These are phyloP conservation scores for Aptenodytes patagonicus DNA, from an alignment of 2,113 vertebrate species.

Conservation along the genomic window DNA sequence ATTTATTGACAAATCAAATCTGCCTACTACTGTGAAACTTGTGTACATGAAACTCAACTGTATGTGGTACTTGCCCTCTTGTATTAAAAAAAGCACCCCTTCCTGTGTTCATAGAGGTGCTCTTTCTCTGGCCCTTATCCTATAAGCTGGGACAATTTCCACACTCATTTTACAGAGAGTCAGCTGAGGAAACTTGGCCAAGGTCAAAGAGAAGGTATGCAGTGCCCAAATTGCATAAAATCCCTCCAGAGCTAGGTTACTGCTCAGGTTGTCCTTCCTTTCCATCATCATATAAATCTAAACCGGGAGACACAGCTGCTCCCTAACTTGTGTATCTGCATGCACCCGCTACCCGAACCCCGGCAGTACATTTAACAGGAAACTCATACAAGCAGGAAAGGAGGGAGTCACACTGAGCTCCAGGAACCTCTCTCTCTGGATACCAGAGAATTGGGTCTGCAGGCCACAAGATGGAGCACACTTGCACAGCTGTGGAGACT, in stretches of 20 bases:
- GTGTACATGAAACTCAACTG: background rate
- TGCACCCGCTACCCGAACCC: background rate
- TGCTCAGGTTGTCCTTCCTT: background rate
- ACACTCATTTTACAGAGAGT: background rate
- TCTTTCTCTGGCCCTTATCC: background rate
- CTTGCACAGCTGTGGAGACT: background rate
- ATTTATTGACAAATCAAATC: background rate
- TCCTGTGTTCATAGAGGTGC: background rate
- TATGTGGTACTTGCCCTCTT: background rate
- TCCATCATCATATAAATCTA: background rate
- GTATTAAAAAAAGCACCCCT: background rate
- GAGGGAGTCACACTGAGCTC: background rate
- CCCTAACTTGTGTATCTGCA: no score
- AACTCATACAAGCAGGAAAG: background rate
- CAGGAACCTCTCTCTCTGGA: background rate
- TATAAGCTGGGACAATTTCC: background rate
- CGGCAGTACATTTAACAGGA: background rate
- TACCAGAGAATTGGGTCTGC: background rate
- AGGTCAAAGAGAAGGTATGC: background rate
- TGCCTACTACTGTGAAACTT: background rate
- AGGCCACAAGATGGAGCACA: background rate
- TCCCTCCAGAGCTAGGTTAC: background rate
- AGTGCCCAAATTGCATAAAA: background rate
- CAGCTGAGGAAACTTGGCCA: background rate
- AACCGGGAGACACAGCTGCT: background rate